A percentile compares a stretch with the other conserved stretches of the same genome.
phyloP scores from a whole-genome alignment of 2,797 vertebrate species.

The Acipenser transmontanus region DNA sequence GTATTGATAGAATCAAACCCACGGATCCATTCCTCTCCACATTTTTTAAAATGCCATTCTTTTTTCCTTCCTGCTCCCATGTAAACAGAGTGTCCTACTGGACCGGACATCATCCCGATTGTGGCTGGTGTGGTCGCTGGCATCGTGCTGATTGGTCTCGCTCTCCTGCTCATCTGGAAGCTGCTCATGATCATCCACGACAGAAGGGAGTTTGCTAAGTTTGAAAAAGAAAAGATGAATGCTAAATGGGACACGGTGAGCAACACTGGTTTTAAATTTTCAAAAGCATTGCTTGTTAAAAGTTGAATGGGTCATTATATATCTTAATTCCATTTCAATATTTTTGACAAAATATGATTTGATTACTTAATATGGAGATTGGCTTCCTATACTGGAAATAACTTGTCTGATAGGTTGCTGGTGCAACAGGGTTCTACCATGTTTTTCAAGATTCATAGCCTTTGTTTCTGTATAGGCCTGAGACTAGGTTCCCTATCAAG shows the following conservation, averaged over 20 bases:
- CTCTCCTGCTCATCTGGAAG: constrained; percentile 96
- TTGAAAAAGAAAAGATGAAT: constrained; percentile 98
- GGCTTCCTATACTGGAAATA: constrained; percentile 16
- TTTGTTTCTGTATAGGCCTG: no score
- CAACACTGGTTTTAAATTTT: constrained; percentile 17
- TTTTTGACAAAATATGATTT: constrained; percentile 27
- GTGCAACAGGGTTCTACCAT: no score
- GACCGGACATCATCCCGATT: constrained; percentile 93
- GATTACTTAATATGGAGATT: not conserved
- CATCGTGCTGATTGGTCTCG: constrained; percentile 93
- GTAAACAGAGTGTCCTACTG: constrained; percentile 80
- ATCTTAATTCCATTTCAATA: not conserved
- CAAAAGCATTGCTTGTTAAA: constrained; percentile 15
- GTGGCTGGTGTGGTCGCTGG: constrained; percentile 94
- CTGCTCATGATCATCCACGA: constrained; percentile 98
- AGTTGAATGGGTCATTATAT: not conserved
- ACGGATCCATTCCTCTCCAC: constrained; percentile 8
- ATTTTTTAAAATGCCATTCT: constrained; percentile 24
- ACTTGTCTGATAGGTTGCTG: constrained; percentile 8
- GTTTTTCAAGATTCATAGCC: no score
- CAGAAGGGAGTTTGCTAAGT: constrained; percentile 95
- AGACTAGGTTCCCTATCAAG: no score
- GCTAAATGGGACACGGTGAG: constrained; percentile 98
- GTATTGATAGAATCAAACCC: no score
- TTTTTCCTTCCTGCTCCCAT: constrained; percentile 17